These are phyloP conservation scores for Vombatus ursinus DNA, from an alignment of 2,113 vertebrate genomes.

Conservation along the genomic window DNA sequence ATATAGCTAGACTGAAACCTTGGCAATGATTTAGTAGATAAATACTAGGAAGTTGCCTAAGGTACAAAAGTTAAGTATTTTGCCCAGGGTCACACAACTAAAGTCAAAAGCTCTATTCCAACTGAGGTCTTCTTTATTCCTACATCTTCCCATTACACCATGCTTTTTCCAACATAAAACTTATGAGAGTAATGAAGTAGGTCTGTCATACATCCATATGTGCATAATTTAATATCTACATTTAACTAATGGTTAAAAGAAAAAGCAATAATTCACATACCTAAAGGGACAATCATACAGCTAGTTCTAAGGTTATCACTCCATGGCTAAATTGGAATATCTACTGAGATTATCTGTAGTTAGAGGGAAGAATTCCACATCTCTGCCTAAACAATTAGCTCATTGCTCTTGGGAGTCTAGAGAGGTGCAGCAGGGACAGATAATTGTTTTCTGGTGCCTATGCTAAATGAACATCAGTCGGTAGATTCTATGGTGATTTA, in stretches of 20 bases:
- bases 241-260: slow-evolving; percentile 23
- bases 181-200: not conserved
- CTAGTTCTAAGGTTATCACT: not conserved
- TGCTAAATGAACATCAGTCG: slow-evolving; percentile 67
- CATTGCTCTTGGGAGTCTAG: slow-evolving; percentile 71
- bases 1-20: not conserved
- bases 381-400: slow-evolving; percentile 57
- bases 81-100: not conserved
- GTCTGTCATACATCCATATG: not conserved
- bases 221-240: not conserved
- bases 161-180: not conserved
- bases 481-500: slow-evolving; percentile 55
- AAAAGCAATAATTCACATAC: not conserved
- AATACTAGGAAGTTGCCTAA: not conserved
- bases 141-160: not conserved
- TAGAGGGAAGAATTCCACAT: slow-evolving; percentile 47
- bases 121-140: not conserved
- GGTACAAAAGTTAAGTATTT: not conserved
- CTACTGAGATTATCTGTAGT: slow-evolving; percentile 39
- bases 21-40: not conserved
- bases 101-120: not conserved
- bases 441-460: slow-evolving; percentile 79
- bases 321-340: not conserved
- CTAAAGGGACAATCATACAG: slow-evolving; percentile 32
- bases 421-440: slow-evolving; percentile 70